phyloP scores from a whole-genome alignment of 2,113 vertebrate genomes.

The Percopsis transmontana region DNA sequence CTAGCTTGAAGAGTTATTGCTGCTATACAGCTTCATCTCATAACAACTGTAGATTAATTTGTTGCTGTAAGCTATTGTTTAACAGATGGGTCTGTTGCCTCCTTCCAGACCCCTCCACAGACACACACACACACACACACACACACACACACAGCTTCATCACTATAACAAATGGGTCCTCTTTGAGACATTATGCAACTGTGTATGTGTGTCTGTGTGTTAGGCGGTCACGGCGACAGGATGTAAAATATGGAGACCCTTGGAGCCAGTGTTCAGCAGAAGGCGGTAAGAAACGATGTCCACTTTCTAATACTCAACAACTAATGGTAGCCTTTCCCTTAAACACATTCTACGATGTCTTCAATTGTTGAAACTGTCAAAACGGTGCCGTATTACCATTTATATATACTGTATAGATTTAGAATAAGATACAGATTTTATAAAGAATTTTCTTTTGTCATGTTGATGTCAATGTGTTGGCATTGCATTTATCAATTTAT shows the following conservation, averaged over 20 bases:
- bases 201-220: slow-evolving; percentile 33
- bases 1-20: slow-evolving; percentile 6
- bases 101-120: neutral
- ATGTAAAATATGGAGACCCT: slow-evolving; percentile 78
- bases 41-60: neutral
- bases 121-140: neutral
- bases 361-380: no score
- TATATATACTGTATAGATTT: no score
- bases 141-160: neutral
- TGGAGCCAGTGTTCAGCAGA: slow-evolving; percentile 80
- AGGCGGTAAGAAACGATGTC: slow-evolving; percentile 72
- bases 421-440: no score
- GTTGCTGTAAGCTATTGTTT: slow-evolving; percentile 7
- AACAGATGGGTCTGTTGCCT: slow-evolving; percentile 5
- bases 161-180: slow-evolving; percentile 1
- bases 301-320: slow-evolving; percentile 6
- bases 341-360: no score
- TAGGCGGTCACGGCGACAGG: slow-evolving; percentile 81
- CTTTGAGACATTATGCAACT: slow-evolving; percentile 6
- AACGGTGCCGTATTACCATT: no score
- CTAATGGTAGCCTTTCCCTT: no score
- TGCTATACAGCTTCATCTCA: slow-evolving; percentile 7
- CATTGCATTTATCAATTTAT: no score
- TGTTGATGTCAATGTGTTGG: no score
- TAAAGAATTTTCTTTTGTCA: no score